Base-by-base conservation (phyloP, 2,797 vertebrate species). In the Etheostoma nigrum region DNA sequence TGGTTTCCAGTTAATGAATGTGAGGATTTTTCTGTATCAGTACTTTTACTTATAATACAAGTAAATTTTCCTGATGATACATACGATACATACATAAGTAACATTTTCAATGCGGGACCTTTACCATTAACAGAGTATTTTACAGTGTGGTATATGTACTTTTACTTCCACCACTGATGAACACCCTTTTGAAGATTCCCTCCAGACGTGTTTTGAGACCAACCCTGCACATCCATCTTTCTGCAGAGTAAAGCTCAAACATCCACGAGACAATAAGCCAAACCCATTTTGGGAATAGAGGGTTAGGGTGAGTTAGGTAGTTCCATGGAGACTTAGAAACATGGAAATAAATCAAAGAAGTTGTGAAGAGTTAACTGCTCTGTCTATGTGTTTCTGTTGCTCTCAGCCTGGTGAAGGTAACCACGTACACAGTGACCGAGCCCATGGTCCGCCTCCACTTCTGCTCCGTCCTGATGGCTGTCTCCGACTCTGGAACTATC, bases 401-500 rank as follows among this genome's bases (percentile, higher is more conserved):
- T 54, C 3, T 0, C 75, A 95, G 95, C 18, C 82, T 95, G 66
- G 57, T 87, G 70, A 94, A 93, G 79, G 76, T 81, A 1, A 73
- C 71, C 2, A 79, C 85, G 0, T 64, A 89, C 80, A 25, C 4
- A 1, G 12, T 81, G 60, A 0, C 0, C 0, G 0, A 7, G 0
- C 40, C 16, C 0, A 36, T 86, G 59, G 42, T 45, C 5, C 42
- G 16, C 40, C 87, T 96, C 64, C 2, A 7, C 47, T 88, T 88
- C 91, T 89, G 85, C 81, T 36, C 70, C 0, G 0, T 67, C 30
- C 91, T 95, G 65, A 12, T 94, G 0, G 89, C 71, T 0, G 55
- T 88, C 15, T 23, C 54, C 2, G 0, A 2, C 1, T 0, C 0
- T 0, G 79, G 76, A 10, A 0, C 0, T 0, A 27, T 94, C 2